phyloP scores from a whole-genome alignment of 1,140 invertebrate genomes.

The Aphaenogaster floridana region DNA sequence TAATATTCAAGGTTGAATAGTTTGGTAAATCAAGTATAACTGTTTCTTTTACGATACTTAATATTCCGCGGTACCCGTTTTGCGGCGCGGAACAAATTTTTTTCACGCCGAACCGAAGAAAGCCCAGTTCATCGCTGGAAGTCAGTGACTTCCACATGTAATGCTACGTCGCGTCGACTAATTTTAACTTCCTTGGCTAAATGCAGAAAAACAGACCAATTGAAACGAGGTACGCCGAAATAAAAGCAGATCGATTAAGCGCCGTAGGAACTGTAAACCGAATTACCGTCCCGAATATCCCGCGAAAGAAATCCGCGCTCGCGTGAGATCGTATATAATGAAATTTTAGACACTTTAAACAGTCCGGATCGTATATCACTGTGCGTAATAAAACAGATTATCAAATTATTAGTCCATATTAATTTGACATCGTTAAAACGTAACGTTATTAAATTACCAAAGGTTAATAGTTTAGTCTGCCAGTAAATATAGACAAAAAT shows the following conservation, averaged over 20 bases:
- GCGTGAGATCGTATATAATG: neutral
- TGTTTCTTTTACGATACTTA: neutral
- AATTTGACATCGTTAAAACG: neutral
- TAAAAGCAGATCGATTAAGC: slow-evolving; percentile 68
- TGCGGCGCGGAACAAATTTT: slow-evolving; percentile 65
- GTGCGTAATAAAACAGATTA: slow-evolving; percentile 15
- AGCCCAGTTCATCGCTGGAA: slow-evolving; percentile 61
- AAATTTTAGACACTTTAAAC: slow-evolving; percentile 10
- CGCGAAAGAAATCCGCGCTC: slow-evolving; percentile 17
- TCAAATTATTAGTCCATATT: neutral
- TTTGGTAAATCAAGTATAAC: neutral
- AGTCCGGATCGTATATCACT: neutral
- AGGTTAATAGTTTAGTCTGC: no score
- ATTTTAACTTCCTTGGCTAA: slow-evolving; percentile 78
- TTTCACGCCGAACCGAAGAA: slow-evolving; percentile 68
- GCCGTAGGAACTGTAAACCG: slow-evolving; percentile 11
- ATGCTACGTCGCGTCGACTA: slow-evolving; percentile 74
- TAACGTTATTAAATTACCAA: slow-evolving; percentile 7
- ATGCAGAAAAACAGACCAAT: slow-evolving; percentile 75
- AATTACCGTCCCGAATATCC: slow-evolving; percentile 21
- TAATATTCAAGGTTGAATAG: slow-evolving; percentile 7
- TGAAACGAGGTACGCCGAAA: slow-evolving; percentile 69
- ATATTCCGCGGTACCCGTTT: neutral
- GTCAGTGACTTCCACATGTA: slow-evolving; percentile 76
- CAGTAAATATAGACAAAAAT: no score